phyloP scores from a whole-genome alignment of 2,113 vertebrate species.

The Mus spicilegus region DNA sequence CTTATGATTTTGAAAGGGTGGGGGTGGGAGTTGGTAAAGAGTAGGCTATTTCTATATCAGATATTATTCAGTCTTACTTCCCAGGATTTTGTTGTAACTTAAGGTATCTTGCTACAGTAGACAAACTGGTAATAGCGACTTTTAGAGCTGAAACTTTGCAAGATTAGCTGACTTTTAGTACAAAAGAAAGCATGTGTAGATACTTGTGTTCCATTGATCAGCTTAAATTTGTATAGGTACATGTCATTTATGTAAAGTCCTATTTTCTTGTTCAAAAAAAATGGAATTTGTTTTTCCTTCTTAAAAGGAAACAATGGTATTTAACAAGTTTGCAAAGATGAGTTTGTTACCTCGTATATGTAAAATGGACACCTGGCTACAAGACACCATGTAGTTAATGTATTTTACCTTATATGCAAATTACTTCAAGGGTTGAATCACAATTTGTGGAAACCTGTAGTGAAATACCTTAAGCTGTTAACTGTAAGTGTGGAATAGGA shows the following conservation, averaged over 20 bases:
- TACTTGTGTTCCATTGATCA: conserved; percentile 85
- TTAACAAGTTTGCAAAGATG: conserved; percentile 86
- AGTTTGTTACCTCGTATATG: conserved; percentile 83
- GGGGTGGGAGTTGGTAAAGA: conserved; percentile 89
- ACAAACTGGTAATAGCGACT: conserved; percentile 90
- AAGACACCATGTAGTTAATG: conserved; percentile 83
- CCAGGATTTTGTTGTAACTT: conserved; percentile 96
- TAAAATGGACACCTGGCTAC: conserved; percentile 78
- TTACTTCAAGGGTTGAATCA: conserved; percentile 86
- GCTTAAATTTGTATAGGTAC: conserved; percentile 88
- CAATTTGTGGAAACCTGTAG: conserved; percentile 87
- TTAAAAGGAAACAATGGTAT: conserved; percentile 82
- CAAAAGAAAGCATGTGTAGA: conserved; percentile 85
- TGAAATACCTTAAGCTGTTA: conserved; percentile 93
- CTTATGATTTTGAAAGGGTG: conserved; percentile 87
- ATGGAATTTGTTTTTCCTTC: conserved; percentile 75
- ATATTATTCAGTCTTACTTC: conserved; percentile 98
- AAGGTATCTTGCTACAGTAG: conserved; percentile 95
- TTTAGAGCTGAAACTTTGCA: conserved; percentile 87
- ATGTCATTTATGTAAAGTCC: conserved; percentile 85
- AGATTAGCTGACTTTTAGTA: conserved; percentile 87
- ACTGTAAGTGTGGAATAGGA: conserved; percentile 89
- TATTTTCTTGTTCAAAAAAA: conserved; percentile 82
- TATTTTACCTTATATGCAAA: conserved; percentile 88
- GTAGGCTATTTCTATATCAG: conserved; percentile 97